These are phyloP conservation scores for mouse (Mus musculus) DNA, from an alignment of 2,113 vertebrate species.

Conservation along the genomic window GRCm39 chr11:88240501-88241000, in stretches of 20 bases:
- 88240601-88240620: constrained; percentile 66
- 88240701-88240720: constrained; percentile 60
- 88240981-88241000: neutral
- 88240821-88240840: constrained; percentile 73
- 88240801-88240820: constrained; percentile 77
- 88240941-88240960: neutral
- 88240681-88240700: constrained; percentile 76
- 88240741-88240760: constrained; percentile 79
- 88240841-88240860: constrained; percentile 85
- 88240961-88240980: neutral
- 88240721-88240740: constrained; percentile 67
- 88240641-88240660: constrained; percentile 70
- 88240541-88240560: constrained; percentile 69
- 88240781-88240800: constrained; percentile 79
- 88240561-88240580: constrained; percentile 71
- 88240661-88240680: constrained; percentile 77
- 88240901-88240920: constrained; percentile 69
- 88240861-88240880: constrained; percentile 73
- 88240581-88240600: constrained; percentile 83
- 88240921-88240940: neutral
- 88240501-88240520: constrained; percentile 62
- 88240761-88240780: constrained; percentile 87
- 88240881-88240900: constrained; percentile 71
- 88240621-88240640: constrained; percentile 77
- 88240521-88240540: constrained; percentile 57